Evolutionary conservation across 2,113 vertebrate species (phyloP).

Genomic region (Alethe diademata): DNA sequence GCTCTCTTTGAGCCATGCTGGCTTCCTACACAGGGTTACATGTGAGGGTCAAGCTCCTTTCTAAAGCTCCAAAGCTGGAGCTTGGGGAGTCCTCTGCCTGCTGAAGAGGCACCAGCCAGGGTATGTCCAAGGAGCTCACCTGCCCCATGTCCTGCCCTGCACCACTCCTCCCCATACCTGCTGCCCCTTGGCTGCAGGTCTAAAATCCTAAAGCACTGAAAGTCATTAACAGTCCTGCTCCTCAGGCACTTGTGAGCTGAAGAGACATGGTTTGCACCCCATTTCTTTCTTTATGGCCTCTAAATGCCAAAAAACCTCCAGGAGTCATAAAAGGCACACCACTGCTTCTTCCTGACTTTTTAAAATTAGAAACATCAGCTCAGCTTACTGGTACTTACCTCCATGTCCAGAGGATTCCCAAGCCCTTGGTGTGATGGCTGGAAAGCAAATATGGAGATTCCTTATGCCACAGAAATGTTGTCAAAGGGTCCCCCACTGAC

Average conservation of each 20-base stretch:
- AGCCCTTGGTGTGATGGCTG: neutral
- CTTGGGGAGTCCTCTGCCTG: neutral
- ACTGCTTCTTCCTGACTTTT: neutral
- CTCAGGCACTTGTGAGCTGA: neutral
- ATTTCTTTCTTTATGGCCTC: neutral
- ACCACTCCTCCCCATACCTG: neutral
- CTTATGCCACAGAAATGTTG: neutral
- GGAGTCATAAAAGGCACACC: neutral
- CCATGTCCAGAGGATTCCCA: neutral
- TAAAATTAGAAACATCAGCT: neutral
- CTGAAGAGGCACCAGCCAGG: neutral
- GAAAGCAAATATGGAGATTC: neutral
- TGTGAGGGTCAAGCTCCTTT: accelerated
- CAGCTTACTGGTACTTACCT: neutral
- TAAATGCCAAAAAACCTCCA: neutral
- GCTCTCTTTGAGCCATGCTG: accelerated
- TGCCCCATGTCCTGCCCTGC: neutral
- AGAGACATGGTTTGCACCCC: neutral
- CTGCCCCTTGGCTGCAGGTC: neutral
- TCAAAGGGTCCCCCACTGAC: neutral
- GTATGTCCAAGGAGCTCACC: neutral
- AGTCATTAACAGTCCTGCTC: neutral
- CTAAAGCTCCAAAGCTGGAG: neutral
- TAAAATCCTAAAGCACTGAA: neutral
- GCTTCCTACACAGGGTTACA: neutral